phyloP scores from a whole-genome alignment of 2,113 vertebrate species.

The Syngnathoides biaculeatus region DNA sequence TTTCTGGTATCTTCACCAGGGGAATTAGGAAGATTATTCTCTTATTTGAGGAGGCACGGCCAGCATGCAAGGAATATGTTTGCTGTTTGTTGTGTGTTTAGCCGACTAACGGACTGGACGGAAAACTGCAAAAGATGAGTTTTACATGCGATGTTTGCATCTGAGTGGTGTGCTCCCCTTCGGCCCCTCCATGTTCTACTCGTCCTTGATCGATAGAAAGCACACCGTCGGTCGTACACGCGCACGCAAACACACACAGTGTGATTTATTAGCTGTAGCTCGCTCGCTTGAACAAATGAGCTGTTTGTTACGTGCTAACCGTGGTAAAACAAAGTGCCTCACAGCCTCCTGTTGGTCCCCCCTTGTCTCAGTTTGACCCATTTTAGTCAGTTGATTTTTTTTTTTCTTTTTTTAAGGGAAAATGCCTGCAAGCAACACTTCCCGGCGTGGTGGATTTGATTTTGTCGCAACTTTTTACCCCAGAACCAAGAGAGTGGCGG shows the following conservation, averaged over 20 bases:
- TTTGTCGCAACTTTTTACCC: not conserved
- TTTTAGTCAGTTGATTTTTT: not conserved
- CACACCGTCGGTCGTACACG: constrained; percentile 6
- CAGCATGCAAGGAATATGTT: not conserved
- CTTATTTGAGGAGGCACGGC: constrained; percentile 1
- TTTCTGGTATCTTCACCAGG: constrained; percentile 48
- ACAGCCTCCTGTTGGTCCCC: constrained; percentile 9
- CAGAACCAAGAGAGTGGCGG: not conserved
- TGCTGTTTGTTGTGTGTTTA: constrained; percentile 18
- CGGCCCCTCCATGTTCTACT: not conserved
- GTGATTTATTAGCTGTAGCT: constrained; percentile 31
- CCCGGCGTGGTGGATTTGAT: not conserved
- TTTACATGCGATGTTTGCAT: not conserved
- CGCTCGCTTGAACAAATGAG: constrained; percentile 36
- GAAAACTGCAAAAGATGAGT: not conserved
- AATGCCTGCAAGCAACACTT: not conserved
- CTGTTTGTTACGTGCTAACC: constrained; percentile 28
- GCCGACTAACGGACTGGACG: not conserved
- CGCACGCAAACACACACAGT: constrained; percentile 14
- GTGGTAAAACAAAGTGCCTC: constrained; percentile 12
- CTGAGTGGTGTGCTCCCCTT: not conserved
- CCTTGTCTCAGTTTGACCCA: constrained; percentile 3
- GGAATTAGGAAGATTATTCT: constrained; percentile 34
- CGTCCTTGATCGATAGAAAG: constrained; percentile 32
- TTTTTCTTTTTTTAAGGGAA: not conserved